Evolutionary conservation across 2,113 vertebrate genomes (phyloP), one percentile per base, ranked within the genome.

Genomic region (Camelus dromedarius): DNA sequence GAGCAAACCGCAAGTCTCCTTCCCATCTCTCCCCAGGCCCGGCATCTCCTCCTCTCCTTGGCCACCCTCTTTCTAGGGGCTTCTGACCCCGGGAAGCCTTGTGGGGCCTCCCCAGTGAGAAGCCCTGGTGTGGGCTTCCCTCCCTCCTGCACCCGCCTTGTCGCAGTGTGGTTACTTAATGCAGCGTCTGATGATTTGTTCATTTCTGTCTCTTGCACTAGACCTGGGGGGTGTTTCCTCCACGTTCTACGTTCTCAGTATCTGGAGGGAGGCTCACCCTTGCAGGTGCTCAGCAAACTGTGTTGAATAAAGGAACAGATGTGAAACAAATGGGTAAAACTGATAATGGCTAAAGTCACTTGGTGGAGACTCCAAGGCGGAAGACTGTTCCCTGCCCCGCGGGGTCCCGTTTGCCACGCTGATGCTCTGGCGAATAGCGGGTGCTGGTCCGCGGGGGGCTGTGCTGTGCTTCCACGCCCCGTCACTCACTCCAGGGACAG

Each of bases 131-230:
- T 6, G 70, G 38, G 8, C 80, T 5, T 32, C 22, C 35, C 38
- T 5, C 0, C 1, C 76, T 10, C 16, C 56, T 4, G 38, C 38
- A 42, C 38, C 38, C 38, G 38, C 28, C 15, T 48, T 32, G 2
- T 3, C 0, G 8, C 2, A 0, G 24, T 0, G 35, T 5, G 18
- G 2, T 0, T 7, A 11, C 3, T 15, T 15, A 42, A 48, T 0
- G 3, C 48, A 22, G 14, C 0, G 3, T 22, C 26, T 7, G 58
- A 10, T 6, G 48, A 7, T 2, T 22, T 16, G 5, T 0, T 28
- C 20, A 8, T 48, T 38, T 75, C 66, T 67, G 30, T 52, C 20
- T 28, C 20, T 0, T 10, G 48, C 0, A 0, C 42, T 3, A 46
- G 50, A 26, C 50, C 70, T 22, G 15, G 35, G 15, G 35, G 50